Evolutionary conservation across 1,140 invertebrate species (phyloP).

Genomic region (Philaenus spumarius): DNA sequence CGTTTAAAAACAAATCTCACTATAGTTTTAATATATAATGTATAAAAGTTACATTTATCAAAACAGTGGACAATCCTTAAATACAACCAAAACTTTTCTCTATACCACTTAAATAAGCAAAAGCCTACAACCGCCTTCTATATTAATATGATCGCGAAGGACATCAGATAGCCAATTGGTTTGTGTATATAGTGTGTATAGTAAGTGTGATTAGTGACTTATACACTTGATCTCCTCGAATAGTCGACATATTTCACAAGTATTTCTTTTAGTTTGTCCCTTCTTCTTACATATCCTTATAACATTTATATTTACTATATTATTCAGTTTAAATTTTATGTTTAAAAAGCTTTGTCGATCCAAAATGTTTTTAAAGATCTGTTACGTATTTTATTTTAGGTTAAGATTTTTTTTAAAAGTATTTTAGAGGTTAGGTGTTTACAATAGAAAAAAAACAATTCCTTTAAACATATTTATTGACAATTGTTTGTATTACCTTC

Average conservation of each 20-base stretch:
- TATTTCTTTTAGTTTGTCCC: conserved; percentile 5
- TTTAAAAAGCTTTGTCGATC: background rate
- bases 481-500: no score
- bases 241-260: conserved; percentile 11
- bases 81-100: no score
- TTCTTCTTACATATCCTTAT: conserved; percentile 1
- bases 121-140: no score
- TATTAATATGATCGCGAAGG: background rate
- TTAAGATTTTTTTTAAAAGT: no score
- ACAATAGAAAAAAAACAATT: background rate
- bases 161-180: background rate
- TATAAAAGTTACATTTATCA: no score
- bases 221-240: conserved; percentile 10
- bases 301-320: background rate
- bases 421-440: background rate
- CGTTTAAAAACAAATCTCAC: no score
- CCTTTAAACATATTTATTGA: no score
- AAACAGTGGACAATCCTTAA: no score
- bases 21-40: no score
- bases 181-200: conserved; percentile 15
- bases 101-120: no score
- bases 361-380: background rate
- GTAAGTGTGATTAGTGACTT: conserved; percentile 4
- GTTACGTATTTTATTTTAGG: background rate
- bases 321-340: background rate